Evolutionary conservation across 2,888 invertebrate species (phyloP).

Genomic region (Apodemia zela): DNA sequence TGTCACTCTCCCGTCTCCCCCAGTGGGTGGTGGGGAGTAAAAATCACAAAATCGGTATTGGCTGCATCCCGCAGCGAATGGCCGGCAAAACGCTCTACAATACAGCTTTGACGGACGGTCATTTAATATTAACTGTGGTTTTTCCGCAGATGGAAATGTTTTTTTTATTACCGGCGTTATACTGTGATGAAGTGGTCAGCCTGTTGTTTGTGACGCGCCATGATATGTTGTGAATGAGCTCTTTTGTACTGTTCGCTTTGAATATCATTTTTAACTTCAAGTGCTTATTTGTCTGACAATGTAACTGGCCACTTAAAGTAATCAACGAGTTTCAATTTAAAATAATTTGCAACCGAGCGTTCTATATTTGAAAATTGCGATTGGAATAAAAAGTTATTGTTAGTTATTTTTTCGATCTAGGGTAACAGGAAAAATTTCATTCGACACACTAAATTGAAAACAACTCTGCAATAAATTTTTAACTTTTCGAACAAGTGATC

Average conservation of each 20-base stretch:
- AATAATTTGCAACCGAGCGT: constrained; percentile 33
- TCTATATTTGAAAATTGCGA: constrained; percentile 30
- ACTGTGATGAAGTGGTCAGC: constrained; percentile 74
- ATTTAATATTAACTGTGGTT: constrained; percentile 81
- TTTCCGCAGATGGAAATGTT: constrained; percentile 77
- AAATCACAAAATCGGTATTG: constrained; percentile 77
- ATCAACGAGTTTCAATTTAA: constrained; percentile 25
- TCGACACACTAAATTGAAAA: constrained; percentile 58
- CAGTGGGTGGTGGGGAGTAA: constrained; percentile 45
- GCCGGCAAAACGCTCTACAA: constrained; percentile 62
- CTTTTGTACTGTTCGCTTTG: constrained; percentile 62
- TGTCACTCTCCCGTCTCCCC: constrained; percentile 63
- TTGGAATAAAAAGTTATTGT: constrained; percentile 29
- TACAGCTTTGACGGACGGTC: constrained; percentile 78
- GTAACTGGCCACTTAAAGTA: constrained; percentile 28
- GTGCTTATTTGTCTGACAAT: constrained; percentile 42
- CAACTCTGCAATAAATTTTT: constrained; percentile 65
- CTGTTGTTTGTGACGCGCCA: constrained; percentile 71
- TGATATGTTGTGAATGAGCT: constrained; percentile 65
- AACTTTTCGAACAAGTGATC: constrained; percentile 74
- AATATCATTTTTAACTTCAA: constrained; percentile 53
- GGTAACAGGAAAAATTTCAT: constrained; percentile 45
- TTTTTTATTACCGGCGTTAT: constrained; percentile 71
- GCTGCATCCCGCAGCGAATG: constrained; percentile 64
- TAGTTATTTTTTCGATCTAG: constrained; percentile 41